These are phyloP conservation scores for Callorhinus ursinus DNA, from an alignment of 2,113 vertebrate species.

Conservation along the genomic window DNA sequence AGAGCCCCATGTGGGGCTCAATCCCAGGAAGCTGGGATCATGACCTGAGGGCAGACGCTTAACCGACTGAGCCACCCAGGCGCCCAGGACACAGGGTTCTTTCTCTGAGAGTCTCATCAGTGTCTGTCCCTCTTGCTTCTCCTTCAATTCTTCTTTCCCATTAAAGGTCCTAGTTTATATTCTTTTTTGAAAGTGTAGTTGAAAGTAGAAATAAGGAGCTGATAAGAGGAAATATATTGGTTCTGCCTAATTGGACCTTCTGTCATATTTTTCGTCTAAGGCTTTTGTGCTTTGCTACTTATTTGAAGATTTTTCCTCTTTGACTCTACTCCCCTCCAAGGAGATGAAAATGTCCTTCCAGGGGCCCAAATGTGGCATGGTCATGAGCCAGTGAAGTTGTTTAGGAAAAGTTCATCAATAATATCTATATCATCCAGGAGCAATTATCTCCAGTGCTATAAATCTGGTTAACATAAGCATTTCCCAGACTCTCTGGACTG, in stretches of 20 bases:
- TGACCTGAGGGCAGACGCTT: too few species aligned
- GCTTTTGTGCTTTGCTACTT: not conserved
- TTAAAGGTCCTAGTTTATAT: not conserved
- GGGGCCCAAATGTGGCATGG: not conserved
- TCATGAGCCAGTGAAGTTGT: not conserved
- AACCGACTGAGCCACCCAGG: too few species aligned
- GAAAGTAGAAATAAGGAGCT: not conserved
- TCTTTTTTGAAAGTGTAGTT: not conserved
- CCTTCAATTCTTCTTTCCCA: not conserved
- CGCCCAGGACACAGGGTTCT: not conserved
- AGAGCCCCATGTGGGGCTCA: too few species aligned
- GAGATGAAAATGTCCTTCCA: not conserved
- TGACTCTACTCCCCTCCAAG: not conserved
- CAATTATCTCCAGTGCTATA: not conserved
- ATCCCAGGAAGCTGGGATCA: too few species aligned
- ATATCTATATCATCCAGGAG: accelerated
- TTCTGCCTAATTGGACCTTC: not conserved
- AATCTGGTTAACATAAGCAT: not conserved
- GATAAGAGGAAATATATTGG: not conserved
- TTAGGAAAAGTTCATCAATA: not conserved
- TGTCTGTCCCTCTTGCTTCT: not conserved
- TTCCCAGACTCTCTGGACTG: not conserved
- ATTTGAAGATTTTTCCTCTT: not conserved
- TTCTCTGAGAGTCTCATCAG: not conserved
- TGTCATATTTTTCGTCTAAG: not conserved